Evolutionary conservation across 2,888 invertebrate genomes (phyloP).

Genomic region (Drymonia ruficornis): DNA sequence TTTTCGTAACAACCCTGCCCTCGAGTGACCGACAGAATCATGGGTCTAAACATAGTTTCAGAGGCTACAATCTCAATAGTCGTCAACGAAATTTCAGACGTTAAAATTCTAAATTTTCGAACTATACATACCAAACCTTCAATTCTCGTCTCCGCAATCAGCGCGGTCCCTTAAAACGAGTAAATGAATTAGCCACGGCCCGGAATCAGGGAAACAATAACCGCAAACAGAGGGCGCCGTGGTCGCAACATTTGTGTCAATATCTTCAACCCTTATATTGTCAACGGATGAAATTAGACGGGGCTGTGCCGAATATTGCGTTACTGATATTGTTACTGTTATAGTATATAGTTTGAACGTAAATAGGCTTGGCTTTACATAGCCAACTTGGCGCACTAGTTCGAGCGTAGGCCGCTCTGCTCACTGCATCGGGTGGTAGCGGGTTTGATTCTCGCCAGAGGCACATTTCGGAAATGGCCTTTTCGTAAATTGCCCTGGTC

Average conservation of each 20-base stretch:
- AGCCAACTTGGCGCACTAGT: too few species aligned
- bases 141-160: slow-evolving; percentile 47
- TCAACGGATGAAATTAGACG: slow-evolving; percentile 61
- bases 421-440: too few species aligned
- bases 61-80: background rate
- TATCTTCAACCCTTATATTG: slow-evolving; percentile 68
- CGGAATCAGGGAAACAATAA: slow-evolving; percentile 79
- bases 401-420: too few species aligned
- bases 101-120: slow-evolving; percentile 24
- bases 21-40: too few species aligned
- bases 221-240: slow-evolving; percentile 77
- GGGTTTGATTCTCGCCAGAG: too few species aligned
- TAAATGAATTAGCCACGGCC: slow-evolving; percentile 74
- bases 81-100: background rate
- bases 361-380: background rate
- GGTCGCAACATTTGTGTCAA: slow-evolving; percentile 69
- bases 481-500: too few species aligned
- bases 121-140: slow-evolving; percentile 11
- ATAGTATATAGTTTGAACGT: slow-evolving; percentile 19
- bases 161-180: slow-evolving; percentile 48
- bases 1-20: too few species aligned
- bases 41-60: background rate
- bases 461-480: too few species aligned
- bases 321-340: slow-evolving; percentile 44
- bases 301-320: slow-evolving; percentile 37